These are phyloP conservation scores for Myotis planiceps DNA, from an alignment of 2,797 vertebrate genomes.

Conservation along the genomic window DNA sequence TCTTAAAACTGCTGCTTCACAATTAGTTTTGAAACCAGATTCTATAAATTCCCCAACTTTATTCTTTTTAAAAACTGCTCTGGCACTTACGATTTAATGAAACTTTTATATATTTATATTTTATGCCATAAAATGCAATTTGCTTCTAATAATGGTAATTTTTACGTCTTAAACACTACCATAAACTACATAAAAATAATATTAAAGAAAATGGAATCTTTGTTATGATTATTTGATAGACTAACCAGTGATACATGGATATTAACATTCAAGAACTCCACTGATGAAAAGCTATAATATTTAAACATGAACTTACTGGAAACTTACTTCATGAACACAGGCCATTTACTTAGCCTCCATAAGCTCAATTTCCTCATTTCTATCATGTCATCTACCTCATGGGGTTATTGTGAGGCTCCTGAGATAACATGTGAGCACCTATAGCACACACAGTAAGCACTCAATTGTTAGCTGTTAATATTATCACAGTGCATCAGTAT, in stretches of 20 bases:
- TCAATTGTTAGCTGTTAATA: neutral
- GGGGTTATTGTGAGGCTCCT: neutral
- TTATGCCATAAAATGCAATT: neutral
- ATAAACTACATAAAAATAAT: neutral
- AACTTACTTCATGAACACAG: neutral
- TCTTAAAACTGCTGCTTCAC: neutral
- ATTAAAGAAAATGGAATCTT: neutral
- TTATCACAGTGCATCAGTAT: neutral
- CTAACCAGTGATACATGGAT: neutral
- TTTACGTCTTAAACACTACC: neutral
- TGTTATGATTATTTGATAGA: neutral
- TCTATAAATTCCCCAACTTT: neutral
- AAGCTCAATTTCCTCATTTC: neutral
- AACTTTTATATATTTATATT: neutral
- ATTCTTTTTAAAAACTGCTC: neutral
- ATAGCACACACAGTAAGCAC: neutral
- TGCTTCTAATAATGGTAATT: neutral
- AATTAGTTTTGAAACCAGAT: neutral
- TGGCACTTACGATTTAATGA: neutral
- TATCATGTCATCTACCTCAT: neutral
- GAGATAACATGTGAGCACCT: neutral
- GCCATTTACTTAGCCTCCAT: neutral
- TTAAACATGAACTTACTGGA: neutral
- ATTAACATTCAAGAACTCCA: neutral
- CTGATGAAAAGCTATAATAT: neutral